phyloP scores from a whole-genome alignment of 1,140 invertebrate species.

The Drosophila punjabiensis region DNA sequence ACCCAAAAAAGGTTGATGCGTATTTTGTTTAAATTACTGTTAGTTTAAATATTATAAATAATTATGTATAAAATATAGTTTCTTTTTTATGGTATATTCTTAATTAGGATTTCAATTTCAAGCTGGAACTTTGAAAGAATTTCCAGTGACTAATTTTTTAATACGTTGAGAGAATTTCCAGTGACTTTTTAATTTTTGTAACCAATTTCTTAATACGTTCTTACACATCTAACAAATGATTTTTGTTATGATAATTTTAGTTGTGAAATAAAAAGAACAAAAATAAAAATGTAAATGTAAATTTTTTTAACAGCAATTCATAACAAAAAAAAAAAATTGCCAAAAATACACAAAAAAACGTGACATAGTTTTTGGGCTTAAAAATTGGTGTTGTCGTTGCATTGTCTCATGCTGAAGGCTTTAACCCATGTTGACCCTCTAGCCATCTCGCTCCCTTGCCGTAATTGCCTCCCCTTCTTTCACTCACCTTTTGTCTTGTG shows the following conservation, averaged over 20 bases:
- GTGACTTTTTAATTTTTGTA: too few relatives aligned
- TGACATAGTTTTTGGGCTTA: conserved; percentile 51
- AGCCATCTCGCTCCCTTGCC: conserved; percentile 7
- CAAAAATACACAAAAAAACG: conserved; percentile 40
- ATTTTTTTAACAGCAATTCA: background rate
- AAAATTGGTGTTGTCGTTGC: conserved; percentile 35
- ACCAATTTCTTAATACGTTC: background rate
- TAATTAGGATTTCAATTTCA: background rate
- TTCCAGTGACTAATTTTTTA: background rate
- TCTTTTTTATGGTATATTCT: background rate
- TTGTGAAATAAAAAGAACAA: too few relatives aligned
- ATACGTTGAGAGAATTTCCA: background rate
- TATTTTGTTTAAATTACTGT: conserved; percentile 15
- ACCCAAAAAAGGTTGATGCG: conserved; percentile 21
- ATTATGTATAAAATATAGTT: background rate
- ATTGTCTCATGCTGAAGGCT: conserved; percentile 38
- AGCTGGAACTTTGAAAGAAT: too few relatives aligned
- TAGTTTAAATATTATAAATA: background rate
- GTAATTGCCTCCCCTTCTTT: conserved; percentile 14
- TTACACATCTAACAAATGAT: background rate
- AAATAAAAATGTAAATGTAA: too few relatives aligned
- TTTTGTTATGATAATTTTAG: background rate
- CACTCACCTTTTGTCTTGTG: conserved; percentile 29
- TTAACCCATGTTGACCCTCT: conserved; percentile 59
- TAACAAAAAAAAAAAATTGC: conserved; percentile 6